Evolutionary conservation across 2,113 vertebrate species (phyloP).

Genomic region (Apistogramma diplotaenia): DNA sequence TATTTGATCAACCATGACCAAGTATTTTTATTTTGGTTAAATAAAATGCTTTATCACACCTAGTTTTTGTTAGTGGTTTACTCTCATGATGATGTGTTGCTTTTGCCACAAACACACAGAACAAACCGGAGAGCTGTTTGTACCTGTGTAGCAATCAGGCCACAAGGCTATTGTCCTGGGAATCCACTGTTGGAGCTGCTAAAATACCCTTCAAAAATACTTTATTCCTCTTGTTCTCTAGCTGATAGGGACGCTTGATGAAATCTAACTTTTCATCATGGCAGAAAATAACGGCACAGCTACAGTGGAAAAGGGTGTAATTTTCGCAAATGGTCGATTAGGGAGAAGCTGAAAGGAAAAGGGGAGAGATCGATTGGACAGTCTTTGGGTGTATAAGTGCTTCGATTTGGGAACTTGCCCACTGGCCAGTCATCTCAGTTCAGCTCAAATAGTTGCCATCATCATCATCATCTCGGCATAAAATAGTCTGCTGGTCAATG

Average conservation of each 20-base stretch:
- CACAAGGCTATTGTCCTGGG: constrained; percentile 13
- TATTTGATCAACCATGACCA: not conserved
- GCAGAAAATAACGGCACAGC: constrained; percentile 18
- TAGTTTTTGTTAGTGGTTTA: not conserved
- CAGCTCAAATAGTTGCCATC: not conserved
- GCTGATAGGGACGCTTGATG: not conserved
- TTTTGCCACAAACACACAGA: not conserved
- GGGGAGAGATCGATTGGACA: constrained; percentile 22
- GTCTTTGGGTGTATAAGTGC: constrained; percentile 16
- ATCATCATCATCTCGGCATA: not conserved
- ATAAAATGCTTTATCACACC: not conserved
- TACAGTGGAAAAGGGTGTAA: constrained; percentile 8
- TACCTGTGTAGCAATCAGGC: constrained; percentile 17
- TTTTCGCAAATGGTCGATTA: constrained; percentile 28
- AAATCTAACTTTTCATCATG: constrained; percentile 27
- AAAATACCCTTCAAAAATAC: not conserved
- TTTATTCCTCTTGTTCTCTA: constrained; percentile 9
- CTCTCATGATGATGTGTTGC: not conserved
- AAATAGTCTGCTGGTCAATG: constrained; percentile 15
- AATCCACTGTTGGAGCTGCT: constrained; percentile 9
- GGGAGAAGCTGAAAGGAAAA: not conserved
- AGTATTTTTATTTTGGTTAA: not conserved
- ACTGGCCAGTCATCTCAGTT: not conserved
- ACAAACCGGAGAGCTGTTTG: constrained; percentile 30
- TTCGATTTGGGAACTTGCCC: constrained; percentile 9